Evolutionary conservation across 2,113 vertebrate genomes (phyloP), one percentile per base, ranked within the genome.

Genomic region (Natator depressus): DNA sequence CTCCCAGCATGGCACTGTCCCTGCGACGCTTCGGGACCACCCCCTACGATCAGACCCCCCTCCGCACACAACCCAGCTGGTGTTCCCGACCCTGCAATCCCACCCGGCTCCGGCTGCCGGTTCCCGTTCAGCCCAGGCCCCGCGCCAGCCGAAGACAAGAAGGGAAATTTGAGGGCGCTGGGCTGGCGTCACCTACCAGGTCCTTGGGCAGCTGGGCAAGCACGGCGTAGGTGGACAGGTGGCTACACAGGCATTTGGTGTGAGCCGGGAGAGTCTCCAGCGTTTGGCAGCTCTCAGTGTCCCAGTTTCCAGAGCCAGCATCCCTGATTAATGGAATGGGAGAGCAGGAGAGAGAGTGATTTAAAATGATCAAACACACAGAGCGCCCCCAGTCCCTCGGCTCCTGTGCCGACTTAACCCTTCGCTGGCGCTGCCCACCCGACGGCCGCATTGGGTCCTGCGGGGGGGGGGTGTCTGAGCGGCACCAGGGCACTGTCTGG

Each of bases 211-310:
- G 99, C 98, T 99, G 99, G 82, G 99, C 99, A 97, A 99, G 98
- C 82, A 99, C 98, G 3, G 99, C 99, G 94, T 99, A 99, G 97
- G 99, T 99, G 97, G 99, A 99, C 82, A 99, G 98, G 98, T 98
- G 99, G 98, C 99, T 99, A 98, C 99, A 99, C 97, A 99, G 99
- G 98, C 99, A 99, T 98, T 99, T 99, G 98, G 99, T 99, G 97
- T 99, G 99, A 78, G 99, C 98, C 29, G 99, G 97, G 90, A 99
- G 99, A 82, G 99, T 99, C 94, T 99, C 98, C 95, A 99, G 98
- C 46, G 99, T 99, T 98, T 99, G 99, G 98, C 99, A 99, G 98
- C 98, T 99, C 98, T 99, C 99, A 1, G 99, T 98, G 98, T 99
- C 99, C 99, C 99, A 99, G 98, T 99, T 99, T 97, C 99, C 99